A percentile compares a stretch with the other conserved stretches of the same genome.
These are phyloP conservation scores for Atherinomorus stipes DNA, from an alignment of 2,113 vertebrate species.

Conservation along the genomic window DNA sequence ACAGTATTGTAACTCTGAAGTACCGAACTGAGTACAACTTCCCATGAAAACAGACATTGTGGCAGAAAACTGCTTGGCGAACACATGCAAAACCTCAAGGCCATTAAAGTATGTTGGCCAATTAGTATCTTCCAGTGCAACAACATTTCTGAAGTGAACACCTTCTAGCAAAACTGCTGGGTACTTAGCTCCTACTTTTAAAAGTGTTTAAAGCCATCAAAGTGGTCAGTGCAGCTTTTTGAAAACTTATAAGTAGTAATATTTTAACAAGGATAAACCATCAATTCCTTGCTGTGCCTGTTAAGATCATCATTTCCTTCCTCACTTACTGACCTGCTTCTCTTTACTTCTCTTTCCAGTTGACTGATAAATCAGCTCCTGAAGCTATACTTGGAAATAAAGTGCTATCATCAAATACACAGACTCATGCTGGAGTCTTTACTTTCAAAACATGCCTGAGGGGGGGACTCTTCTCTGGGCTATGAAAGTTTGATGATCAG, in stretches of 20 bases:
- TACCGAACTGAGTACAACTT: neutral
- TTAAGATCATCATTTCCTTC: conserved; percentile 51
- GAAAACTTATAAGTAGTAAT: conserved; percentile 30
- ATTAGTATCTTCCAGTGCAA: too few relatives aligned
- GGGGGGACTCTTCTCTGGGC: conserved; percentile 60
- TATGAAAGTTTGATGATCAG: conserved; percentile 74
- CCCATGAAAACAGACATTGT: too few relatives aligned
- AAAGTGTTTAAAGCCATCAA: conserved; percentile 22
- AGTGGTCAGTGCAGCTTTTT: conserved; percentile 49
- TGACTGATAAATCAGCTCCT: conserved; percentile 64
- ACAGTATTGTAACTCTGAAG: neutral
- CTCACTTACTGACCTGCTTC: conserved; percentile 26
- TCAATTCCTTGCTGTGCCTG: conserved; percentile 37
- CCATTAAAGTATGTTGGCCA: too few relatives aligned
- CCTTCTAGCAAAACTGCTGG: conserved; percentile 20
- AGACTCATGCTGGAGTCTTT: conserved; percentile 70
- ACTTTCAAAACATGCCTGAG: conserved; percentile 69
- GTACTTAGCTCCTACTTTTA: conserved; percentile 12
- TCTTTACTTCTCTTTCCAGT: conserved; percentile 36
- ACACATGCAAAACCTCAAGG: neutral
- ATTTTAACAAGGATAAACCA: conserved; percentile 42
- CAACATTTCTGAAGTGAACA: conserved; percentile 22
- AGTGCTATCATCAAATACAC: conserved; percentile 82
- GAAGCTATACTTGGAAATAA: conserved; percentile 56
- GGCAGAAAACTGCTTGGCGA: neutral